Evolutionary conservation across 2,888 invertebrate genomes (phyloP).

Genomic region (Tenodera sinensis): DNA sequence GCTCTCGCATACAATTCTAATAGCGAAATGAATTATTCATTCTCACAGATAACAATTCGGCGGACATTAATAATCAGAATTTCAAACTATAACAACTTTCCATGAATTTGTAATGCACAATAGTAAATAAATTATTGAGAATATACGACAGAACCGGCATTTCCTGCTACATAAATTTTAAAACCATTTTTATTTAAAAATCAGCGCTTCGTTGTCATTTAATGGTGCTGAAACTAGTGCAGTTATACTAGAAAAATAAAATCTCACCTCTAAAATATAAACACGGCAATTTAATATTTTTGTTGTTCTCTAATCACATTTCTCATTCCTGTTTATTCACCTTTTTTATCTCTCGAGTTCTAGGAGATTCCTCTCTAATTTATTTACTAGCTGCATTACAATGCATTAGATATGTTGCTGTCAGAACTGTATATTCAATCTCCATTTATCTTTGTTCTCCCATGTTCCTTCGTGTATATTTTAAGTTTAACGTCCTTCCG

Average conservation of each 20-base stretch:
- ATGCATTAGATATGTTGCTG: too few relatives aligned
- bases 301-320: too few relatives aligned
- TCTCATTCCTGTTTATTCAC: too few relatives aligned
- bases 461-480: too few relatives aligned
- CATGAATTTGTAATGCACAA: background rate
- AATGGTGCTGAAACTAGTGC: background rate
- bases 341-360: too few relatives aligned
- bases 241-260: background rate
- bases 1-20: background rate
- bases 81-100: background rate
- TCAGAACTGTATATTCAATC: too few relatives aligned
- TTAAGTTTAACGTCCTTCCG: too few relatives aligned
- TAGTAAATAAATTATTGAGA: background rate
- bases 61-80: background rate
- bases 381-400: too few relatives aligned
- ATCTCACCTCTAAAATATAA: background rate
- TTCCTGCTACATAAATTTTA: background rate
- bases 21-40: background rate
- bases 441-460: too few relatives aligned
- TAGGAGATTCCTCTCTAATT: too few relatives aligned
- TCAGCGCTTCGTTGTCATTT: background rate
- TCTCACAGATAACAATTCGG: background rate
- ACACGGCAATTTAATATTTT: too few relatives aligned
- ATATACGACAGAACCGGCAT: background rate
- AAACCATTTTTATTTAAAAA: background rate